Percentiles rank a stretch among this genome's conserved stretches.
phyloP scores from a whole-genome alignment of 1,140 invertebrate genomes.

The Chlorops oryzae region DNA sequence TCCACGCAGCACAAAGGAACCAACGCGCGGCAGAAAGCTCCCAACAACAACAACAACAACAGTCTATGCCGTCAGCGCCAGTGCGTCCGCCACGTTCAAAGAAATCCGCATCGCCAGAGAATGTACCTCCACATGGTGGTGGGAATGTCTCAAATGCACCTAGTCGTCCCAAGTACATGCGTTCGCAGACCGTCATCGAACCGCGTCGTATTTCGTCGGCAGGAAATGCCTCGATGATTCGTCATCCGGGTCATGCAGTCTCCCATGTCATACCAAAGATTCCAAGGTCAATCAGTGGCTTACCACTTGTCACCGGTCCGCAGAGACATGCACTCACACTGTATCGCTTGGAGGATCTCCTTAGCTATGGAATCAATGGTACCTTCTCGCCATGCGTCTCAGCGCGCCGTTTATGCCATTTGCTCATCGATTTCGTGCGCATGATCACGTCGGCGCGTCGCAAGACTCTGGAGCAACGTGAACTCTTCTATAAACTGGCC shows the following conservation, averaged over 20 bases:
- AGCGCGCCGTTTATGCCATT: constrained; percentile 64
- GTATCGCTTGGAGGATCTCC: constrained; percentile 73
- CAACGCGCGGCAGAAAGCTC: constrained; percentile 1
- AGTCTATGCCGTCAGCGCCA: constrained; percentile 19
- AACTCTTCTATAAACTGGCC: constrained; percentile 65
- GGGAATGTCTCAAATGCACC: constrained; percentile 15
- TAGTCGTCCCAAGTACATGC: constrained; percentile 45
- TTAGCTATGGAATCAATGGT: constrained; percentile 66
- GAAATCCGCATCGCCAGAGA: constrained; percentile 6
- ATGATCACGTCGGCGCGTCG: constrained; percentile 72
- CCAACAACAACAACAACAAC: constrained; percentile 1
- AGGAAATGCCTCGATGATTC: constrained; percentile 19
- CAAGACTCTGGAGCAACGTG: constrained; percentile 71
- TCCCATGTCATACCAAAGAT: constrained; percentile 31
- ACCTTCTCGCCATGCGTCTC: constrained; percentile 51
- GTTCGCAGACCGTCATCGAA: constrained; percentile 53
- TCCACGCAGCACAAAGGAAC: constrained; percentile 25
- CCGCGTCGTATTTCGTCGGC: constrained; percentile 45
- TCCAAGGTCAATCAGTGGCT: constrained; percentile 49
- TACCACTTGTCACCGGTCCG: constrained; percentile 71
- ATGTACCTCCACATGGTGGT: constrained; percentile 17
- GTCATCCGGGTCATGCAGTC: constrained; percentile 3
- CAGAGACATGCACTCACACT: constrained; percentile 75
- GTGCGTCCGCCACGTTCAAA: constrained; percentile 29
- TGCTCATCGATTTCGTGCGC: constrained; percentile 71